These are phyloP conservation scores for Acrobasis consociella DNA, from an alignment of 2,888 invertebrate genomes.

Conservation along the genomic window DNA sequence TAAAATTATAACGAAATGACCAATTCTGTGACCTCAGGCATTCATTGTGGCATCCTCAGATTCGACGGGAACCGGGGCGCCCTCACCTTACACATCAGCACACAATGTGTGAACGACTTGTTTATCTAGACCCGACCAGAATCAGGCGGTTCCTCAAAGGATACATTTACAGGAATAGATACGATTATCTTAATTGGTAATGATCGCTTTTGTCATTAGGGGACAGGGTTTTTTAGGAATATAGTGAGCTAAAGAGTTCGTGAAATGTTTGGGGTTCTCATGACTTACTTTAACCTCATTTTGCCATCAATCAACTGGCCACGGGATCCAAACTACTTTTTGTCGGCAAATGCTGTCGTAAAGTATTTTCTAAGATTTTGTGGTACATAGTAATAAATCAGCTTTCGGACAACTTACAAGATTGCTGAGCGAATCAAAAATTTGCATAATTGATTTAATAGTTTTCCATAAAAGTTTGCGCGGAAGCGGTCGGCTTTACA, in stretches of 20 bases:
- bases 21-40: conserved; percentile 56
- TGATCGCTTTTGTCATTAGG: conserved; percentile 1
- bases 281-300: no score
- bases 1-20: conserved; percentile 34
- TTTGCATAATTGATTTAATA: neutral
- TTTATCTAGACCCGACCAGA: conserved; percentile 26
- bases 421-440: no score
- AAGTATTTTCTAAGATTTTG: no score
- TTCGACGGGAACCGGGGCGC: conserved; percentile 47
- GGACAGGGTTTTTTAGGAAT: neutral
- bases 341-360: no score
- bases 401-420: no score
- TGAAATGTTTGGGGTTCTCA: no score
- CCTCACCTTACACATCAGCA: conserved; percentile 32
- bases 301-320: no score
- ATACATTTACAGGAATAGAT: conserved; percentile 17
- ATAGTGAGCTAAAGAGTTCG: no score
- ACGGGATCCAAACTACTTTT: no score
- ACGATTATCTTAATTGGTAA: conserved; percentile 3
- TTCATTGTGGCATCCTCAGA: conserved; percentile 59
- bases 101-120: conserved; percentile 22
- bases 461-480: conserved; percentile 56
- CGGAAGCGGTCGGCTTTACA: conserved; percentile 65
- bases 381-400: no score
- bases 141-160: conserved; percentile 1